A percentile compares a stretch with the other conserved stretches of the same genome.
Conservation (phyloP, 2,888 invertebrate species). For the Melanargia galathea region DNA sequence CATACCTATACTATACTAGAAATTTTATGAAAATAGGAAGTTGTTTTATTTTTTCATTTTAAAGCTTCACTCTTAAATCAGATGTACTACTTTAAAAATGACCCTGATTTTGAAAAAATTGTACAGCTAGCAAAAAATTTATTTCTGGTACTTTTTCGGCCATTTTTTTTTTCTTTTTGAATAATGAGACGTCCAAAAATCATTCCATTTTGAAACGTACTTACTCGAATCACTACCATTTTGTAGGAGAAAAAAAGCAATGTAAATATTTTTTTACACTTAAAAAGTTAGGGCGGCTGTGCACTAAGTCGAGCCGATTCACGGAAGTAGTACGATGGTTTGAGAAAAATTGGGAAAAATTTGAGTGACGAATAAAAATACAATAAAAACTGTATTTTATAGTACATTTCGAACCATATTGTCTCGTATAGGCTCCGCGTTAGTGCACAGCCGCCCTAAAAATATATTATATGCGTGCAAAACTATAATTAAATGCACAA, state of each 20-base stretch:
- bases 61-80: too few relatives aligned
- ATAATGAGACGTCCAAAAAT: not conserved
- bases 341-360: too few relatives aligned
- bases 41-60: too few relatives aligned
- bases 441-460: not conserved
- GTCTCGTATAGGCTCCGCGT: not conserved
- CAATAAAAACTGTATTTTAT: too few relatives aligned
- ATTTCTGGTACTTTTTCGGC: too few relatives aligned
- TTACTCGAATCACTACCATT: conserved; percentile 6
- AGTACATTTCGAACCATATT: not conserved
- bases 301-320: not conserved
- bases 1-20: too few relatives aligned
- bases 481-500: not conserved
- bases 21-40: too few relatives aligned
- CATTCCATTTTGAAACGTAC: conserved; percentile 8
- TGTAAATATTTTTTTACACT: conserved; percentile 14
- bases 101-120: too few relatives aligned
- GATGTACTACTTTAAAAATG: too few relatives aligned
- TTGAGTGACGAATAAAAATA: not conserved
- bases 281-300: not conserved
- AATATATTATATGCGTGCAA: not conserved
- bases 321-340: too few relatives aligned
- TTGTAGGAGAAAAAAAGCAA: not conserved
- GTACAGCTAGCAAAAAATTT: too few relatives aligned
- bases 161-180: not conserved